Evolutionary conservation across 2,797 vertebrate genomes (phyloP).

Genomic region (Strix occidentalis): DNA sequence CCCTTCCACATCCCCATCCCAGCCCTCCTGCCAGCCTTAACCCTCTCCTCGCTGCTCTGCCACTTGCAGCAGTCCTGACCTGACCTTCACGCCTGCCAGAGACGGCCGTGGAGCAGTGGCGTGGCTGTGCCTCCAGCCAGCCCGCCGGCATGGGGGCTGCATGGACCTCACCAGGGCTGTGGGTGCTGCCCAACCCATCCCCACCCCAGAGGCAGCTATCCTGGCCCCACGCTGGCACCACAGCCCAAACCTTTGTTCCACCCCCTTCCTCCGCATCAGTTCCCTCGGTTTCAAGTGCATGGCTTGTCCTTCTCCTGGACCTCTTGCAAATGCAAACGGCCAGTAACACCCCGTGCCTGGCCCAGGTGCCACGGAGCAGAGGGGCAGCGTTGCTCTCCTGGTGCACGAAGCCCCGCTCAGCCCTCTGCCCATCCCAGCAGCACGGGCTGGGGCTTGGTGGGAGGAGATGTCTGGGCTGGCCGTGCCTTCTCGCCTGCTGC

Average conservation of each 20-base stretch:
- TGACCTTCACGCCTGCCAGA: neutral
- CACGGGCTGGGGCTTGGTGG: neutral
- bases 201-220: neutral
- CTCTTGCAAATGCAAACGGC: neutral
- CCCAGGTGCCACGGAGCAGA: fast-evolving
- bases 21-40: neutral
- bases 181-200: neutral
- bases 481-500: neutral
- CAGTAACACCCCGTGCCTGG: neutral
- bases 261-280: fast-evolving
- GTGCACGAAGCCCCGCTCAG: fast-evolving
- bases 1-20: neutral
- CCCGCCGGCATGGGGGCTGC: fast-evolving
- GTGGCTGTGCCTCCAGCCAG: neutral
- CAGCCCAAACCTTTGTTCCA: neutral
- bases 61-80: neutral
- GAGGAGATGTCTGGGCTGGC: neutral
- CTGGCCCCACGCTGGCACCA: fast-evolving
- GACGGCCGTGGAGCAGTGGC: fast-evolving
- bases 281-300: fast-evolving
- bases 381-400: neutral
- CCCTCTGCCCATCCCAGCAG: neutral
- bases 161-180: neutral
- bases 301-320: neutral
- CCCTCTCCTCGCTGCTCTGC: neutral